Percentiles rank a stretch among this genome's conserved stretches.
These are phyloP conservation scores for Mythimna albipuncta DNA, from an alignment of 2,888 invertebrate species.

Conservation along the genomic window DNA sequence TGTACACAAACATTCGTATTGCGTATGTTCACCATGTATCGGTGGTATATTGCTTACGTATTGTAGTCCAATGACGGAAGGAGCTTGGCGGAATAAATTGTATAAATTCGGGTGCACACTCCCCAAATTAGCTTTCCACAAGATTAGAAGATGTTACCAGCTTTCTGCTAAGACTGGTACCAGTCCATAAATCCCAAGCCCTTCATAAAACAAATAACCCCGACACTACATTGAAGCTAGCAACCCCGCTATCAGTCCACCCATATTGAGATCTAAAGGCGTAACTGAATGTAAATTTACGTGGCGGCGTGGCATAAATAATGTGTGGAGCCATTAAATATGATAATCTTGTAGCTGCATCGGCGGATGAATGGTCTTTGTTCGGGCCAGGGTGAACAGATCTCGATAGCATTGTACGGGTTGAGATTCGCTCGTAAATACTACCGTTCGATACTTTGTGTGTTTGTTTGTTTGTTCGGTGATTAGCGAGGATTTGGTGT, in stretches of 20 bases:
- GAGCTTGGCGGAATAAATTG: no score
- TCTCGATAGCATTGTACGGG: conserved; percentile 71
- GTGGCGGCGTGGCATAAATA: conserved; percentile 73
- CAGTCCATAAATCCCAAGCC: conserved; percentile 54
- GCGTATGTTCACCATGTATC: no score
- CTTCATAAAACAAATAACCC: conserved; percentile 61
- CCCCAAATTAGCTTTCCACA: not conserved
- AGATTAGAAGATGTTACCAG: conserved; percentile 14
- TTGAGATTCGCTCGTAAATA: conserved; percentile 63
- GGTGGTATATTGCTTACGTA: no score
- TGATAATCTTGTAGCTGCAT: conserved; percentile 78
- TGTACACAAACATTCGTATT: no score
- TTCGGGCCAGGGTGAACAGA: conserved; percentile 66
- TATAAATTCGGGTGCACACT: no score
- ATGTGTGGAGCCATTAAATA: conserved; percentile 78
- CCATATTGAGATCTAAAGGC: conserved; percentile 84
- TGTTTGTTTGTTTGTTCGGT: conserved; percentile 53
- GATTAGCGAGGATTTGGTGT: conserved; percentile 55
- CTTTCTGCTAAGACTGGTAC: conserved; percentile 16
- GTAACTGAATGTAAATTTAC: conserved; percentile 81
- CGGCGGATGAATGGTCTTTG: conserved; percentile 79
- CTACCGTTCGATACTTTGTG: conserved; percentile 61
- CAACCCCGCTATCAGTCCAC: conserved; percentile 75
- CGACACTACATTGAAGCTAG: conserved; percentile 58
- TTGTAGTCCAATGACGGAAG: no score